A percentile compares a stretch with the other conserved stretches of the same genome.
These are phyloP conservation scores for Andricus curvator DNA, from an alignment of 2,888 invertebrate genomes.

Conservation along the genomic window DNA sequence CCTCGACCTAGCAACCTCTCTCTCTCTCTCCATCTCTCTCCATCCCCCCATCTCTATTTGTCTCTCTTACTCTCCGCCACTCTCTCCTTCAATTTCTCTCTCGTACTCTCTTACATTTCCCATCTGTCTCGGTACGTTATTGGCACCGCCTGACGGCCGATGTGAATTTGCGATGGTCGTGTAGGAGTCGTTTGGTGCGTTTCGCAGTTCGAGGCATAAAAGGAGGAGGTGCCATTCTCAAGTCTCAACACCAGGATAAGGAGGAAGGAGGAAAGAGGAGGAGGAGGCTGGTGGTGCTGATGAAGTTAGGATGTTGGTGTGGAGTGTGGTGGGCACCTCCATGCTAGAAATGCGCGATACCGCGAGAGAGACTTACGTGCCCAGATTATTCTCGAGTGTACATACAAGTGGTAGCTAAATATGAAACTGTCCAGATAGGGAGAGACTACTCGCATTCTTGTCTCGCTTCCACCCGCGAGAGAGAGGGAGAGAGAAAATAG, in stretches of 20 bases:
- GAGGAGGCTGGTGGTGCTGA: neutral
- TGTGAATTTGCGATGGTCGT: slow-evolving; percentile 65
- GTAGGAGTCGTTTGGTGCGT: slow-evolving; percentile 47
- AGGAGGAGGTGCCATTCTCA: slow-evolving; percentile 10
- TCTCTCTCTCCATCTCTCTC: slow-evolving; percentile 47
- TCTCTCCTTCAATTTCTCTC: slow-evolving; percentile 32
- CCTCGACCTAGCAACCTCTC: slow-evolving; percentile 55
- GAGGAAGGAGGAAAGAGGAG: neutral
- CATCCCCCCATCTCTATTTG: slow-evolving; percentile 25
- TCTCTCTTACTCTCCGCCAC: slow-evolving; percentile 23
- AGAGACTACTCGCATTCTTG: neutral
- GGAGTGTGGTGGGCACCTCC: neutral
- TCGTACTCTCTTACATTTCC: slow-evolving; percentile 52
- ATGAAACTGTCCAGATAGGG: slow-evolving; percentile 8
- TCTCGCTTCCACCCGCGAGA: neutral
- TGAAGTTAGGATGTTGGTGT: slow-evolving; percentile 8
- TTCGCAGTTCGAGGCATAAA: slow-evolving; percentile 50
- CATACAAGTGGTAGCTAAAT: slow-evolving; percentile 12
- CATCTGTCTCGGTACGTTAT: slow-evolving; percentile 68
- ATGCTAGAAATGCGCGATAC: neutral
- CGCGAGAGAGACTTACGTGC: slow-evolving; percentile 1
- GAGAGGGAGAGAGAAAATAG: neutral
- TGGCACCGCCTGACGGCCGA: slow-evolving; percentile 69
- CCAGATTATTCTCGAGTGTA: slow-evolving; percentile 2
- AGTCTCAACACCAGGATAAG: neutral